Conservation (phyloP, 2,113 vertebrate species). For the Ciconia maguari region DNA sequence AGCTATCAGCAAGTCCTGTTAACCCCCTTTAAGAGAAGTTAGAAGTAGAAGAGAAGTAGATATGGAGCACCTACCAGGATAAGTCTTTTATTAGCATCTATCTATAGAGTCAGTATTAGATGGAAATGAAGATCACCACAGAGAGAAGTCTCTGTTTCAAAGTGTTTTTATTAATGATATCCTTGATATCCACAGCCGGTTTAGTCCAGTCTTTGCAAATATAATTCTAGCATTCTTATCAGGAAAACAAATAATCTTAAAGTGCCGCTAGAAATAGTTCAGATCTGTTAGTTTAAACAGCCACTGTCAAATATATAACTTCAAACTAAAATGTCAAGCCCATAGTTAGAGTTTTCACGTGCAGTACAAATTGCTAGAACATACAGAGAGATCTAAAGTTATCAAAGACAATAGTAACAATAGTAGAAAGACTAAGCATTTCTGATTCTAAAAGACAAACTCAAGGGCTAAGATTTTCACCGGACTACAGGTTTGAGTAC, state of each 20-base stretch:
- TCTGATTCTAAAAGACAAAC: background rate
- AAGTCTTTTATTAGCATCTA: background rate
- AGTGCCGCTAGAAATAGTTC: background rate
- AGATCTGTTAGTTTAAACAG: background rate
- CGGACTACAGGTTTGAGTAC: background rate
- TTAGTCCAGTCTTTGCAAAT: background rate
- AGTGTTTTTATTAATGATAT: background rate
- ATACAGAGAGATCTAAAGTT: background rate
- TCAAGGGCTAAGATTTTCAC: background rate
- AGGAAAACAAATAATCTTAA: background rate
- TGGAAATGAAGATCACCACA: background rate
- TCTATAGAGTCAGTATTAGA: background rate
- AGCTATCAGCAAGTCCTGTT: background rate
- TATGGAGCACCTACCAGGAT: background rate
- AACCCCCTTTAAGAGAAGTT: background rate
- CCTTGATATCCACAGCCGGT: background rate
- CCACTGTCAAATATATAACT: background rate
- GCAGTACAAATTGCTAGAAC: background rate
- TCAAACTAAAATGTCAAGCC: background rate
- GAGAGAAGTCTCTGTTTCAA: background rate
- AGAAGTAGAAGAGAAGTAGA: background rate
- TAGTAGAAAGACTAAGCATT: background rate
- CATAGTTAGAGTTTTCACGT: background rate
- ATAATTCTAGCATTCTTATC: background rate
- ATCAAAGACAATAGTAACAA: background rate